Base-by-base conservation (phyloP, 2,888 invertebrate genomes). In the Melanostoma mellinum region DNA sequence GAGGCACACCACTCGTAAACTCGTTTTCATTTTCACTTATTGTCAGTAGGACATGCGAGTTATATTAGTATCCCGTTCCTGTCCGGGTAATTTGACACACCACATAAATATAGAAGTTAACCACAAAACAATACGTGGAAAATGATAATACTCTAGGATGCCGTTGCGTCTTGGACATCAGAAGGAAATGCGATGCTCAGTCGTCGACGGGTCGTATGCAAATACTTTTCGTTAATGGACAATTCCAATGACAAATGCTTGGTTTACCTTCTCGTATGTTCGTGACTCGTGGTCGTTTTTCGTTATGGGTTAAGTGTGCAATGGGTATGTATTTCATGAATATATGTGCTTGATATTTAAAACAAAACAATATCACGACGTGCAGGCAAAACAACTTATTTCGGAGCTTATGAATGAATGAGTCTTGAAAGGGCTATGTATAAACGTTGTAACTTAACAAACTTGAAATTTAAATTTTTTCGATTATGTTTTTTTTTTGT, bases 161-260 rank as follows among this genome's bases (percentile, higher is more conserved):
- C 60, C 52, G 20, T 55, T 32, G 63, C 63, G 56, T 36, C 72
- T 67, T 38, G 56, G n/a, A 52, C 50, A 32, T 56, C 69, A 69
- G 73, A 38, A 8, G 74, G 56, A 65, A 79, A 79, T 46, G 55
- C 79, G 74, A 71, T 75, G 84, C 74, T 84, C 61, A 71, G 67
- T 71, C 79, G 84, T 38, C 79, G 84, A 79, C 74, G 84, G 74
- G 71, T 79, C 65, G 79, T 84, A 79, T 84, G 79, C 84, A 84
- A 84, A 84, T 84, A 78, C 40, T 71, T 71, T 63, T 79, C 67
- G 79, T 79, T 84, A 84, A 84, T 84, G 84, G 79, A 75, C 74
- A 74, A 84, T 79, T 74, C 65, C 60, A 79, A 75, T 84, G 84
- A 84, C 79, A 84, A 84, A 75, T 84, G 74, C 67, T 79, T 75